phyloP scores from a whole-genome alignment of 2,797 vertebrate genomes.

The Rallus crepitans region DNA sequence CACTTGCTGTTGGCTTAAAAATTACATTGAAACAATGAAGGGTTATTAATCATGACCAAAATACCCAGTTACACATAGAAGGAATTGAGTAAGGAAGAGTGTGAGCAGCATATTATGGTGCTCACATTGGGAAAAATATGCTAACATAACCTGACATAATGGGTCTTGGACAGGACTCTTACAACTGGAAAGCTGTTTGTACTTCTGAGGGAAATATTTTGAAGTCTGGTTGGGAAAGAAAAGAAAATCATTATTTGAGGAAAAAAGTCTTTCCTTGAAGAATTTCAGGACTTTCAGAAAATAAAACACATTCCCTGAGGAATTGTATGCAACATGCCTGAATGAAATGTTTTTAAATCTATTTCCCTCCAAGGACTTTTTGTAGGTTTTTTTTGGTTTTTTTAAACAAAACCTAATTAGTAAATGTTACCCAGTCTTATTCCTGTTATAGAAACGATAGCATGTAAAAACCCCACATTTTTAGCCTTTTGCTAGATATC shows the following conservation, averaged over 20 bases:
- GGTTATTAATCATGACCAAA: background rate
- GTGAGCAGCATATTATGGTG: background rate
- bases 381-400: background rate
- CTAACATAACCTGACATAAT: background rate
- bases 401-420: background rate
- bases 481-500: background rate
- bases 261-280: background rate
- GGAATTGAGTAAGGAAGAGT: background rate
- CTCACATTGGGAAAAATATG: background rate
- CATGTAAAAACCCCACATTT: background rate
- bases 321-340: background rate
- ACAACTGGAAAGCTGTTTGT: background rate
- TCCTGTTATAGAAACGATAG: background rate
- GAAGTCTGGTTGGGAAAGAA: slow-evolving; percentile 5
- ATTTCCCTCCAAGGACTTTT: background rate
- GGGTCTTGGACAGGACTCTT: background rate
- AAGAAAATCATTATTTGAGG: background rate
- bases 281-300: background rate
- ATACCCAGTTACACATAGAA: background rate
- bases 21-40: background rate
- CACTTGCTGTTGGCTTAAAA: background rate
- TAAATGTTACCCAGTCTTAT: background rate
- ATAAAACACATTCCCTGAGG: too few relatives aligned
- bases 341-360: background rate
- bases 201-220: background rate